Evolutionary conservation across 2,113 vertebrate species (phyloP), one percentile per base, ranked within the genome.

Genomic region (Muscicapa adusta): DNA sequence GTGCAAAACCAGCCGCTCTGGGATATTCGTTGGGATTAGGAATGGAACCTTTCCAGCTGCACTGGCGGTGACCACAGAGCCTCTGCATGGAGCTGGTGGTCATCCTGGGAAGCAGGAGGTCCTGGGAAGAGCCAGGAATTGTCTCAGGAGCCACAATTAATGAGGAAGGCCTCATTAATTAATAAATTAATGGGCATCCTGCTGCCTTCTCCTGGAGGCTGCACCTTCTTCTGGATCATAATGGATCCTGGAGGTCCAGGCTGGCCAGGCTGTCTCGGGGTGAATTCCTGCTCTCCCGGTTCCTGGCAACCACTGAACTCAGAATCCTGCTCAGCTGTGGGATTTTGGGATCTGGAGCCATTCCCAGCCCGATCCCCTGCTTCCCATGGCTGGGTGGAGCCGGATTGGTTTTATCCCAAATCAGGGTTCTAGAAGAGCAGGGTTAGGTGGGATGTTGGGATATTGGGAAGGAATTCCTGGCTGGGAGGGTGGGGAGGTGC

Each of bases 141-240:
- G 42, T 10, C 50, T 29, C 24, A 3, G 85, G 34, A 84, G 1
- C 29, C 23, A 2, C 40, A 31, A 1, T 8, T 8, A 14, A 31
- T 17, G 72, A 34, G 0, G 6, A 58, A 31, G 58, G 16, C 51
- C 15, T 50, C 48, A 50, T 50, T 14, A 25, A 50, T 26, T 50
- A 26, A n/a, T n/a, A n/a, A n/a, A 50, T 50, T 25, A 14, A 7
- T 2, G 10, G 58, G 38, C 56, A 48, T 73, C 72, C 74, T 96
- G 93, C 94, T 95, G 91, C 89, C 91, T 66, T 96, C 93, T 93
- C 82, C 82, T 94, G 93, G 74, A 56, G 38, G 54, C 58, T 79
- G 26, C 54, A 11, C 16, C 70, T 85, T 26, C 5, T 3, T 14
- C 87, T 78, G 81, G 57, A 23, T 47, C 65, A 9, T 0, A 3